phyloP scores from a whole-genome alignment of 1,140 invertebrate species.

The Scaptomyza pallida region DNA sequence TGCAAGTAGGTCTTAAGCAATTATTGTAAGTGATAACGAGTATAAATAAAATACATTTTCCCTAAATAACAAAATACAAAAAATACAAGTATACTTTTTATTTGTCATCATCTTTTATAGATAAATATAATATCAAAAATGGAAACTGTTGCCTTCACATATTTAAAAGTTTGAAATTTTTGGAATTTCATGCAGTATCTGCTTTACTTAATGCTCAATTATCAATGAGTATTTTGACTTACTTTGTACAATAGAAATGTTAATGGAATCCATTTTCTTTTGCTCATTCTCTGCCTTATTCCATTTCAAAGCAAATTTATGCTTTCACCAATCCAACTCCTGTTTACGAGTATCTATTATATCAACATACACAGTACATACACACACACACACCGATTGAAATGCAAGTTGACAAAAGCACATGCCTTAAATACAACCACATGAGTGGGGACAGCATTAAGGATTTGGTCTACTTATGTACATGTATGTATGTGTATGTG shows the following conservation, averaged over 20 bases:
- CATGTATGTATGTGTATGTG: conserved; percentile 7
- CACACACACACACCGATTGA: background rate
- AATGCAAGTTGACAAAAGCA: conserved; percentile 11
- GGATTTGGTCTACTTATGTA: background rate
- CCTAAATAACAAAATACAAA: conserved; percentile 51
- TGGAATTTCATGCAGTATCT: background rate
- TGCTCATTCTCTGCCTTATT: background rate
- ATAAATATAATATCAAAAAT: too few relatives aligned
- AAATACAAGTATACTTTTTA: too few relatives aligned
- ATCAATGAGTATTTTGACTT: conserved; percentile 6
- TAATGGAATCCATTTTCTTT: background rate
- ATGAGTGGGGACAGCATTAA: background rate
- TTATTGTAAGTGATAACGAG: conserved; percentile 58
- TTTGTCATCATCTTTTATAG: too few relatives aligned
- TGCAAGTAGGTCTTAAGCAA: conserved; percentile 62
- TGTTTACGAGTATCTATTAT: background rate
- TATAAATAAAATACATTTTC: conserved; percentile 69
- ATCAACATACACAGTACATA: background rate
- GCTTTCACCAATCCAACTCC: conserved; percentile 11
- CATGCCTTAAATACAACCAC: conserved; percentile 18
- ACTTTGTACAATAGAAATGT: background rate
- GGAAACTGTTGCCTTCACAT: too few relatives aligned
- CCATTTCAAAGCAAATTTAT: conserved; percentile 17
- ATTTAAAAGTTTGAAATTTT: background rate
- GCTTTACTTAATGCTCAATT: background rate